A percentile compares a stretch with the other conserved stretches of the same genome.
phyloP scores from a whole-genome alignment of 2,888 invertebrate species.

The Megalurothrips usitatus region DNA sequence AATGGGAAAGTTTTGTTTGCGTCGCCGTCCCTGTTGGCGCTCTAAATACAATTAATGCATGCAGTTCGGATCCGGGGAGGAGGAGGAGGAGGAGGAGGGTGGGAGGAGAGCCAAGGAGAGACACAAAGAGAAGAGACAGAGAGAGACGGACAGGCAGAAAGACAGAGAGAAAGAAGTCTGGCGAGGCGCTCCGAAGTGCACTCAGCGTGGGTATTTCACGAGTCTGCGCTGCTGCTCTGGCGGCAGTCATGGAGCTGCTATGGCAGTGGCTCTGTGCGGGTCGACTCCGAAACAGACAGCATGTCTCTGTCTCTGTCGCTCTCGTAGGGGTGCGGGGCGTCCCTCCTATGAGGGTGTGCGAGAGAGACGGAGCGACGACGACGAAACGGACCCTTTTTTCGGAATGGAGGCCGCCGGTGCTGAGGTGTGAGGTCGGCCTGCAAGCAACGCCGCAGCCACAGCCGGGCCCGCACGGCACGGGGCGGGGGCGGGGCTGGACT shows the following conservation, averaged over 20 bases:
- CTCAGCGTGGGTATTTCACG: no score
- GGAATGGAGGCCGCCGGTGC: no score
- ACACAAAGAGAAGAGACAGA: not conserved
- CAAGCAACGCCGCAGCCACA: no score
- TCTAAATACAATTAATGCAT: not conserved
- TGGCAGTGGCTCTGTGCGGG: not conserved
- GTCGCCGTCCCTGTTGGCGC: no score
- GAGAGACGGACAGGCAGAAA: not conserved
- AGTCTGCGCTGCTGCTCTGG: no score
- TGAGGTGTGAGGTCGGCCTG: no score
- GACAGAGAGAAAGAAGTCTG: not conserved
- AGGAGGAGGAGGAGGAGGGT: no score
- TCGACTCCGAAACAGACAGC: slow-evolving; percentile 9
- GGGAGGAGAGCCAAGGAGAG: no score
- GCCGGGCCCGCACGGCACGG: no score
- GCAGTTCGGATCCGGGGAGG: not conserved
- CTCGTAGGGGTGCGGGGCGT: not conserved
- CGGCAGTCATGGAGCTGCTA: no score
- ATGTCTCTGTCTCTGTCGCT: not conserved
- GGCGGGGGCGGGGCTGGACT: not conserved
- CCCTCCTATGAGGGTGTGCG: not conserved
- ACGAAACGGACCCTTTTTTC: no score
- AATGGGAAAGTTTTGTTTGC: no score
- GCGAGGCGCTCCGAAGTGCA: not conserved
- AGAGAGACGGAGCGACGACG: not conserved